phyloP scores from a whole-genome alignment of 2,888 invertebrate species.

The Drosophila setosimentum region DNA sequence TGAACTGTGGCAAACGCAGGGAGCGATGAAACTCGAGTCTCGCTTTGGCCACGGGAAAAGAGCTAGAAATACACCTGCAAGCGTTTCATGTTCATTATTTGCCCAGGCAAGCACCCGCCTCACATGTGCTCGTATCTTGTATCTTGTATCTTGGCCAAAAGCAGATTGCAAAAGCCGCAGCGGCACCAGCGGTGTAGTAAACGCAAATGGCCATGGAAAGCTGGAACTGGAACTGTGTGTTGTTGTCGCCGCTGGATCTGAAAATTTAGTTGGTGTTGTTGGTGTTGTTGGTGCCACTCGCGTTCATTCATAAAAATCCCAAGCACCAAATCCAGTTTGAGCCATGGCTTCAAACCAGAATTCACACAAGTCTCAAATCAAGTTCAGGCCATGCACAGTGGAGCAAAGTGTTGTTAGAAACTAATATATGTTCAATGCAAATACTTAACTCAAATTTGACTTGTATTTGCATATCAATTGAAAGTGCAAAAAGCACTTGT shows the following conservation, averaged over 20 bases:
- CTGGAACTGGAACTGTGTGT: slow-evolving; percentile 37
- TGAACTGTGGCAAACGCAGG: slow-evolving; percentile 71
- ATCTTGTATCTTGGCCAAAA: slow-evolving; percentile 55
- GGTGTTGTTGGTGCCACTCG: slow-evolving; percentile 57
- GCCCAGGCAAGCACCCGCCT: slow-evolving; percentile 54
- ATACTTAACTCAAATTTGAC: not conserved
- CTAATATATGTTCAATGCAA: not conserved
- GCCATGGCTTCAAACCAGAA: slow-evolving; percentile 72
- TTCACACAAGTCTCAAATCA: slow-evolving; percentile 68
- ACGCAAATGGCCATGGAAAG: slow-evolving; percentile 73
- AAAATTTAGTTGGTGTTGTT: slow-evolving; percentile 27
- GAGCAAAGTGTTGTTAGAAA: slow-evolving; percentile 4
- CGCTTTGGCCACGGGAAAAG: slow-evolving; percentile 62
- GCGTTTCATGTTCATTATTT: slow-evolving; percentile 66
- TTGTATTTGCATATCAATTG: not conserved
- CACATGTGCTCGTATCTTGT: slow-evolving; percentile 54
- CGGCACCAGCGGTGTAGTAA: slow-evolving; percentile 61
- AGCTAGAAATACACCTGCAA: slow-evolving; percentile 72
- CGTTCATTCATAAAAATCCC: slow-evolving; percentile 82
- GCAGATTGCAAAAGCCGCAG: slow-evolving; percentile 74
- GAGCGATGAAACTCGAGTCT: slow-evolving; percentile 61
- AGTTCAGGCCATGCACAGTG: slow-evolving; percentile 59
- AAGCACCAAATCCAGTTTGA: slow-evolving; percentile 80
- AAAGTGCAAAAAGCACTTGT: not conserved
- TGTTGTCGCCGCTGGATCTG: slow-evolving; percentile 31